Evolutionary conservation across 2,888 invertebrate genomes (phyloP), one percentile per base, ranked within the genome.

Genomic region (Pemphredon lugubris): DNA sequence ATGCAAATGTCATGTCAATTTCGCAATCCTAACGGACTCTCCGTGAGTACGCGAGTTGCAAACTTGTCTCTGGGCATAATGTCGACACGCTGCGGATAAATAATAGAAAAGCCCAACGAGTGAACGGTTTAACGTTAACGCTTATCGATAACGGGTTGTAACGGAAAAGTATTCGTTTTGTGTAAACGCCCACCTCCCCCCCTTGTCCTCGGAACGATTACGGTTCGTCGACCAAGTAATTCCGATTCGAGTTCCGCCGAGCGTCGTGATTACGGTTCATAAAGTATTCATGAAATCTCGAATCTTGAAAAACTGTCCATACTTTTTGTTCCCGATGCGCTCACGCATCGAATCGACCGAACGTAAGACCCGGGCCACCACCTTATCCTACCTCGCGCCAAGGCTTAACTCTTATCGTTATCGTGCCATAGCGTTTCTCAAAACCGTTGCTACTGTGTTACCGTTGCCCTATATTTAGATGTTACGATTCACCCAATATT

Each of bases 331-430:
- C 3, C 26, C 3, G 26, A 26, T 5, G 7, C 26, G 26, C 26
- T 26, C 4, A 5, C 26, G 26, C 16, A 30, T 14, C 37, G 42
- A 54, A 20, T 18, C 26, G 9, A 13, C 34, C 53, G 48, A 59
- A 50, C 50, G n/a, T 51, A 63, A 60, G 44, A 40, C 34, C 23
- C 53, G 42, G 37, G 40, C 40, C 47, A 53, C 42, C 37, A 50
- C 58, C 73, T 74, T 74, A 68, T 73, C 73, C 79, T 51, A 79
- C 76, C 75, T 70, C 51, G 63, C 72, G 45, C 47, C 65, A 47
- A 61, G 79, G 84, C 83, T 85, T 79, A 82, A 83, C 72, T 83
- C 82, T 87, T 87, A 87, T 87, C 87, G 87, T 85, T 87, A 87
- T 88, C 87, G 80, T 69, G 48, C 23, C 58, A 78, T 82, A 80